Base-by-base conservation (phyloP, 2,113 vertebrate species). In the Typhlomys cinereus region DNA sequence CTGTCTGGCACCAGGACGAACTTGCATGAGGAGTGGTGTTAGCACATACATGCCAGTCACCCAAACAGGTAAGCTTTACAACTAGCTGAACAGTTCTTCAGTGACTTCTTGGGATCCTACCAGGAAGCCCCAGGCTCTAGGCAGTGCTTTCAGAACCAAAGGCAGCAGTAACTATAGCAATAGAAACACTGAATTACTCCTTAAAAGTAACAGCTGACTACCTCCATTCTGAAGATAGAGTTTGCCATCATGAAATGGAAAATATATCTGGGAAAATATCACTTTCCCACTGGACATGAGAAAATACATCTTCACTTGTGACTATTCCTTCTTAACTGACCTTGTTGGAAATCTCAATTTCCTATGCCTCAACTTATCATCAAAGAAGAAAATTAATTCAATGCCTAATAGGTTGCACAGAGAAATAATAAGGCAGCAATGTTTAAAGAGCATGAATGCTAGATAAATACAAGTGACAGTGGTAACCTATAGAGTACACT, bases 11-110 rank as follows among this genome's bases (percentile, higher is more conserved):
- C 95, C 80, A 80, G 90, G 91, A 97, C 93, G 96, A 96, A 97
- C 76, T 93, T 91, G 88, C 59, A 74, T 39, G 71, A 95, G 95
- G 90, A 59, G 86, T 95, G 87, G 66, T 15, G 25, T 96, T 96
- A 95, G 85, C 64, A 91, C 64, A 83, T 57, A 89, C 70, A 88
- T 93, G 95, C 95, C 96, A 96, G 93, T 85, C 96, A 98, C 96
- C 96, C 95, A 97, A n/a, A 97, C 96, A 98, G 96, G 96, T 94
- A 80, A 94, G 93, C 96, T 97, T 86, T 91, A 87, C 96, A 96
- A 97, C 98, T 96, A 97, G 95, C 93, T 92, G 94, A 97, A 91
- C 86, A 86, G 81, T 76, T 92, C 61, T 95, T 96, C 93, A 92
- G 95, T 97, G 93, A 82, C 92, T 93, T 97, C 74, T 93, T 94